phyloP scores from a whole-genome alignment of 2,113 vertebrate genomes.

The Sus scrofa region DNA sequence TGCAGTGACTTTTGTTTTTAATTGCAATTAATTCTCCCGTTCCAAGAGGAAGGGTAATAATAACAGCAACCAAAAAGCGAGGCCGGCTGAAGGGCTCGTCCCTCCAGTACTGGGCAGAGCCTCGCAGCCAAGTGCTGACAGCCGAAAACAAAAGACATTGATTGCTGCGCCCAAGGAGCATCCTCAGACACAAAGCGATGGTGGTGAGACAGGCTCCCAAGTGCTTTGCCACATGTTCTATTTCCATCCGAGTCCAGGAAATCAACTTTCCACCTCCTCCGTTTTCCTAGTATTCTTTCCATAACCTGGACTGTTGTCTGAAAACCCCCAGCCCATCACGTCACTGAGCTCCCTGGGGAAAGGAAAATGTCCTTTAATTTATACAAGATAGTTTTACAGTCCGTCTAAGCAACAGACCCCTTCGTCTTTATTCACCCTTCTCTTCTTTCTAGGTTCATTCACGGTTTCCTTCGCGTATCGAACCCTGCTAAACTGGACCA shows the following conservation, averaged over 20 bases:
- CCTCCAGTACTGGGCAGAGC: neutral
- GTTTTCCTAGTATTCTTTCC: slow-evolving; percentile 35
- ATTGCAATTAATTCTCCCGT: slow-evolving; percentile 14
- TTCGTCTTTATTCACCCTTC: slow-evolving; percentile 60
- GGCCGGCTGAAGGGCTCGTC: slow-evolving; percentile 51
- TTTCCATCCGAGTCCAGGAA: slow-evolving; percentile 46
- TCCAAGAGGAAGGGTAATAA: neutral
- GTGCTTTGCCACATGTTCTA: slow-evolving; percentile 30
- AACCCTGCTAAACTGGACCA: slow-evolving; percentile 33
- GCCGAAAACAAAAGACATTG: slow-evolving; percentile 82
- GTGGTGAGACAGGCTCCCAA: neutral
- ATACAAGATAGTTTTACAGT: slow-evolving; percentile 43
- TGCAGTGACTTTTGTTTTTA: neutral
- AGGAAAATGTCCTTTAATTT: slow-evolving; percentile 59
- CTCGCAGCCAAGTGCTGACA: slow-evolving; percentile 50
- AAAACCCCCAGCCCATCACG: neutral
- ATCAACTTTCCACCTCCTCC: neutral
- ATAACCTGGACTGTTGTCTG: slow-evolving; percentile 42
- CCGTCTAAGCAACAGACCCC: slow-evolving; percentile 36
- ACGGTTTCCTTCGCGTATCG: slow-evolving; percentile 57
- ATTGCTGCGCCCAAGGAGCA: slow-evolving; percentile 69
- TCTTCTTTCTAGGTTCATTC: slow-evolving; percentile 55
- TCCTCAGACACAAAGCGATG: slow-evolving; percentile 72
- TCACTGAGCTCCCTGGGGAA: slow-evolving; percentile 12
- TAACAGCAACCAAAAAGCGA: slow-evolving; percentile 21